These are phyloP conservation scores for Corynorhinus townsendii DNA, from an alignment of 2,113 vertebrate species.

Conservation along the genomic window DNA sequence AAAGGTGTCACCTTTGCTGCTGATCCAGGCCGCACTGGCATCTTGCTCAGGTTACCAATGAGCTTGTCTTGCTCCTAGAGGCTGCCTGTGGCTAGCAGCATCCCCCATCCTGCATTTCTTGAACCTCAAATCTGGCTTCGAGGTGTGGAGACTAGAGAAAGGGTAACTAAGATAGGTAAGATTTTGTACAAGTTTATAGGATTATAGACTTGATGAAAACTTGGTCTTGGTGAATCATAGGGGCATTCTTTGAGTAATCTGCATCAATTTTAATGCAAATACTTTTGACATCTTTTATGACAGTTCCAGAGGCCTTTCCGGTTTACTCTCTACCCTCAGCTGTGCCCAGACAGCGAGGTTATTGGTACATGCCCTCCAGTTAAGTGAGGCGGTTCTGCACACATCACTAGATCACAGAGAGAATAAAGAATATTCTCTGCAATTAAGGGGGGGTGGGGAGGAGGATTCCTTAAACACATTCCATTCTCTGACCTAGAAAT, in stretches of 20 bases:
- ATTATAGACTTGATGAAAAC: background rate
- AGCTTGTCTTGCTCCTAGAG: background rate
- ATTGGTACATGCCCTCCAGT: background rate
- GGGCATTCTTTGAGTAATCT: background rate
- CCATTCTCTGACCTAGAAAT: constrained; percentile 17
- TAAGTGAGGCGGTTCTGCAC: background rate
- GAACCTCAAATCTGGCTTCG: background rate
- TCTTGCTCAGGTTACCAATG: background rate
- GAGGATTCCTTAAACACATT: background rate
- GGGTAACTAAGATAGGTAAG: background rate
- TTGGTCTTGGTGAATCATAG: background rate
- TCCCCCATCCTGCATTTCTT: background rate
- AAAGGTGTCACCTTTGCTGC: background rate
- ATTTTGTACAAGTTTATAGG: background rate
- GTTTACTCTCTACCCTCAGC: background rate
- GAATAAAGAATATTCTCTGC: background rate
- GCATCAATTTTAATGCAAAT: background rate
- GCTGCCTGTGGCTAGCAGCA: background rate
- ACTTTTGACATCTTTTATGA: background rate
- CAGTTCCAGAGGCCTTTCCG: background rate
- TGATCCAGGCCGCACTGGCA: background rate
- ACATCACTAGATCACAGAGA: background rate
- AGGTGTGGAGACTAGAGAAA: background rate
- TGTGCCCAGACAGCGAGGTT: background rate
- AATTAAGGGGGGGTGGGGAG: background rate